Percentiles rank a stretch among this genome's conserved stretches.
phyloP scores from a whole-genome alignment of 2,113 vertebrate species.

The Urocynchramus pylzowi region DNA sequence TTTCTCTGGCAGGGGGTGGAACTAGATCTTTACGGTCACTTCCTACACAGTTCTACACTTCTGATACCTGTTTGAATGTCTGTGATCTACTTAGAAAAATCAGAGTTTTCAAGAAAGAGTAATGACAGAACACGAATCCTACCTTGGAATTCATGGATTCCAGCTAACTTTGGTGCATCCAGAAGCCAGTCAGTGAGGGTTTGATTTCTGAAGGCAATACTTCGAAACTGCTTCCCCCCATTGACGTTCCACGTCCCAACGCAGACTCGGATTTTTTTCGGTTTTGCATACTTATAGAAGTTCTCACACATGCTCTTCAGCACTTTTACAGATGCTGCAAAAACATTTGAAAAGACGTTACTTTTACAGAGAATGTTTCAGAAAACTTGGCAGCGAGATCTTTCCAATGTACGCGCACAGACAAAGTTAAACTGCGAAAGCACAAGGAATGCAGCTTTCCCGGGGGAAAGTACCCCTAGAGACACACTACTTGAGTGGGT shows the following conservation, averaged over 20 bases:
- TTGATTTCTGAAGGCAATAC: constrained; percentile 96
- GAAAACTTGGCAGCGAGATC: background rate
- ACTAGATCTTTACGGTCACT: background rate
- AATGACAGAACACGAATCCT: background rate
- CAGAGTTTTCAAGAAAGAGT: background rate
- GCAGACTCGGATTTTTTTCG: constrained; percentile 87
- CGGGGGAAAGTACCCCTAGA: background rate
- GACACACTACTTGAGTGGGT: background rate
- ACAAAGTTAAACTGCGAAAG: background rate
- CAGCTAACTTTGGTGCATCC: constrained; percentile 89
- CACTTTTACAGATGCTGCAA: constrained; percentile 89
- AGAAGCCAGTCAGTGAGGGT: constrained; percentile 97
- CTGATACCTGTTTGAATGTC: background rate
- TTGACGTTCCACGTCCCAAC: constrained; percentile 97
- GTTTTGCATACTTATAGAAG: constrained; percentile 90
- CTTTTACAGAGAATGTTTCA: background rate
- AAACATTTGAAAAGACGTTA: constrained; percentile 13
- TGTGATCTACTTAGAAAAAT: background rate
- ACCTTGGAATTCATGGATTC: constrained; percentile 92
- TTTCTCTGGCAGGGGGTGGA: background rate
- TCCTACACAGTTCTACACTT: background rate
- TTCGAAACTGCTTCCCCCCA: constrained; percentile 95
- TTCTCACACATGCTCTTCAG: constrained; percentile 95
- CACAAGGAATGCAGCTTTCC: background rate
- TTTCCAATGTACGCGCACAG: background rate